Evolutionary conservation across 2,888 invertebrate species (phyloP).

Genomic region (Heliconius ismenius): DNA sequence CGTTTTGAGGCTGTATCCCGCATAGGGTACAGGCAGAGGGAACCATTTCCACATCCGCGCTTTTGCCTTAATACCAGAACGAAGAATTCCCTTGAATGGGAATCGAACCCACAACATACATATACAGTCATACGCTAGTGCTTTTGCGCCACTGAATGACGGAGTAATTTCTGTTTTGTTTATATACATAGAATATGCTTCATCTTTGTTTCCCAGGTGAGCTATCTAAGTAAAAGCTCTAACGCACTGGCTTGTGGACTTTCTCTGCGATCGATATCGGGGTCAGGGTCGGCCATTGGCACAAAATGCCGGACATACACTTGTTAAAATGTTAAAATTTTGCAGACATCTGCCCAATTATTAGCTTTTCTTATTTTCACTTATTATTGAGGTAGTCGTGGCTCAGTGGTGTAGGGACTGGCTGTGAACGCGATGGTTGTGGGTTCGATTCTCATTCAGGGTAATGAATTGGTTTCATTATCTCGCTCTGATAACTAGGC

Average conservation of each 20-base stretch:
- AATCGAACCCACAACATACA: neutral
- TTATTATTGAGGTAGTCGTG: neutral
- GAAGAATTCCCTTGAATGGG: neutral
- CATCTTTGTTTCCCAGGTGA: neutral
- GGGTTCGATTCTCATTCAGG: neutral
- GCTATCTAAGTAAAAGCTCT: constrained; percentile 16
- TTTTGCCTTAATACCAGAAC: neutral
- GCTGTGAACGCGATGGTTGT: no score
- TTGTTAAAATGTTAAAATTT: constrained; percentile 3
- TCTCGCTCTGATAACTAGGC: neutral
- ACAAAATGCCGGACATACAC: constrained; percentile 12
- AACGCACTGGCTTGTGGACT: constrained; percentile 30
- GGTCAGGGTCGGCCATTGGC: constrained; percentile 40
- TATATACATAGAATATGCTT: neutral
- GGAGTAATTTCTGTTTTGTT: neutral
- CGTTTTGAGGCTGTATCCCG: no score
- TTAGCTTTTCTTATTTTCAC: neutral
- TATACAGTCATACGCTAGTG: neutral
- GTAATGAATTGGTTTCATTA: neutral
- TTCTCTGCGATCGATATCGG: constrained; percentile 39
- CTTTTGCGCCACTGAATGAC: neutral
- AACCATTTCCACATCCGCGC: neutral
- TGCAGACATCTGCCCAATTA: neutral
- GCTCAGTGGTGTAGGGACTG: no score
- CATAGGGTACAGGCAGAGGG: no score